These are phyloP conservation scores for Leucophenga varia DNA, from an alignment of 1,140 invertebrate species.

Conservation along the genomic window DNA sequence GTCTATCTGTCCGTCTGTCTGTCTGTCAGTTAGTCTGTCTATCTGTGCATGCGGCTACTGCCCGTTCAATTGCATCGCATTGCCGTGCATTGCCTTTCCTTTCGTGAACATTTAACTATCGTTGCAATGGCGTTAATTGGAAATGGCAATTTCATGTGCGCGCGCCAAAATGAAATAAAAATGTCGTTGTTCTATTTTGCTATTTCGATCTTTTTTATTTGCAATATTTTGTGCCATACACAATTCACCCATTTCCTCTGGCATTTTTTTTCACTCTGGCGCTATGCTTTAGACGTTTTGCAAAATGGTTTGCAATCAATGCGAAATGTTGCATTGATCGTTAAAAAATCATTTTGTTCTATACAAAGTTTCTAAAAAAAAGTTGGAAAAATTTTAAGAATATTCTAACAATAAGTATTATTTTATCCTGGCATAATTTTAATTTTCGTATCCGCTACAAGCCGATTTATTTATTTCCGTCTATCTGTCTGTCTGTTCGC, in stretches of 20 bases:
- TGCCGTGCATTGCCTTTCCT: constrained; percentile 13
- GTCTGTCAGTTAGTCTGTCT: too few species aligned
- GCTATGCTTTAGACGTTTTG: too few species aligned
- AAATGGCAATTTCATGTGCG: constrained; percentile 50
- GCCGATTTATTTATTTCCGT: constrained; percentile 13
- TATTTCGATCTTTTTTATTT: constrained; percentile 7
- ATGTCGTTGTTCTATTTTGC: constrained; percentile 6
- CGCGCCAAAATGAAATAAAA: constrained; percentile 17
- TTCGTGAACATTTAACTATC: constrained; percentile 46
- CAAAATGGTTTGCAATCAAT: too few species aligned
- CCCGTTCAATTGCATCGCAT: background rate
- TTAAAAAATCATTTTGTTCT: too few species aligned
- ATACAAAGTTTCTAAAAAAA: too few species aligned
- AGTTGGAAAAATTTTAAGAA: too few species aligned
- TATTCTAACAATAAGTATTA: too few species aligned
- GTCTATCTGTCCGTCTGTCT: too few species aligned
- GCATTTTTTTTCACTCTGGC: background rate
- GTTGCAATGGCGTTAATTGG: constrained; percentile 52
- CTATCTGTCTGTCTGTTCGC: background rate
- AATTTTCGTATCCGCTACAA: too few species aligned
- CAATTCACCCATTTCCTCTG: background rate
- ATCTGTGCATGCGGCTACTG: constrained; percentile 10
- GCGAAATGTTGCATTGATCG: too few species aligned
- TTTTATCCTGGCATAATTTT: too few species aligned
- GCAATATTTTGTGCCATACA: constrained; percentile 22